Conservation (phyloP, 2,888 invertebrate species). For the Drosophila quinaria region DNA sequence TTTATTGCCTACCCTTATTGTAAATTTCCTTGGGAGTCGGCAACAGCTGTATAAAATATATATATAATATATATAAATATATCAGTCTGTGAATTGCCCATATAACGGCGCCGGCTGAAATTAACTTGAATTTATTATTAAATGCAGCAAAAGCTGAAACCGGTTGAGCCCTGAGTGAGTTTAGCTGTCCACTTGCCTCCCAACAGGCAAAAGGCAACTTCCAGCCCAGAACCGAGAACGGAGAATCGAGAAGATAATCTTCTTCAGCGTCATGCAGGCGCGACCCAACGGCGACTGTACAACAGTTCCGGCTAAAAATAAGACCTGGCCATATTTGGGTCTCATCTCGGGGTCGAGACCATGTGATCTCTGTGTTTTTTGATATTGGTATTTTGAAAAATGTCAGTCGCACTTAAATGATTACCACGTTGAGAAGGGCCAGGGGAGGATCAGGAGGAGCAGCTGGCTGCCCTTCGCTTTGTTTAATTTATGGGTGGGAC, state of each 20-base stretch:
- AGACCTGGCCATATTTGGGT: constrained; percentile 32
- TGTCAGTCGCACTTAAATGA: constrained; percentile 45
- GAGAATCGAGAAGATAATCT: constrained; percentile 3
- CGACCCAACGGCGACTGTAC: constrained; percentile 78
- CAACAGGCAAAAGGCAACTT: not conserved
- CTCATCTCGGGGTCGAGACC: not conserved
- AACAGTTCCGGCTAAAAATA: constrained; percentile 67
- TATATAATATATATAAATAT: constrained; percentile 8
- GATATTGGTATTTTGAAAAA: constrained; percentile 62
- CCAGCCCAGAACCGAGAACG: constrained; percentile 5
- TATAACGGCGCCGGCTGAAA: constrained; percentile 77
- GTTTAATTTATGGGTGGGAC: constrained; percentile 49
- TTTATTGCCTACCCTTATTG: constrained; percentile 16
- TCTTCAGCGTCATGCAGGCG: constrained; percentile 50
- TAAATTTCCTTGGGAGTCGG: constrained; percentile 21
- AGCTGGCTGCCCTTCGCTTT: constrained; percentile 36
- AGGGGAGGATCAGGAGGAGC: not conserved
- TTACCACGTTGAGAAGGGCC: constrained; percentile 5
- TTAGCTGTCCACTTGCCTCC: constrained; percentile 7
- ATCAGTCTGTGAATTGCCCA: constrained; percentile 50
- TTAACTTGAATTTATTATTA: constrained; percentile 74
- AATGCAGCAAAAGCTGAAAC: constrained; percentile 56
- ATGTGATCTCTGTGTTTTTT: constrained; percentile 13
- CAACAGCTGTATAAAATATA: constrained; percentile 12
- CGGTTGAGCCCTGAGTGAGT: constrained; percentile 48